Conservation (phyloP, 2,797 vertebrate species). For the Sebastes minor region DNA sequence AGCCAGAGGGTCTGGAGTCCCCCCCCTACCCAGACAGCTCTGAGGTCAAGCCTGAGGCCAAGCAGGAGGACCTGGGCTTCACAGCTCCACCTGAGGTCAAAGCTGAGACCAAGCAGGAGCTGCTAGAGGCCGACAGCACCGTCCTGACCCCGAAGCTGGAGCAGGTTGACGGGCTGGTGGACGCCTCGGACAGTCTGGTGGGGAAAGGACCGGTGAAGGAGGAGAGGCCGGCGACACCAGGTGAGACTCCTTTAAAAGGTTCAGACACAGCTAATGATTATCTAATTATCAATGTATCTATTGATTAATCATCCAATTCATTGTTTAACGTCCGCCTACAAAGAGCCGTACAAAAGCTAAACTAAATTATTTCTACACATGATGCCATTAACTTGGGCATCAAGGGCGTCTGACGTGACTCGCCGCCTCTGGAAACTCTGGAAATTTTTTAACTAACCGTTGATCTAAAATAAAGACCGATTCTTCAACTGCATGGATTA, state of each 20-base stretch:
- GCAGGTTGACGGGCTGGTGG: conserved; percentile 67
- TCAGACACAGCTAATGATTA: not conserved
- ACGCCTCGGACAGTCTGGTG: conserved; percentile 50
- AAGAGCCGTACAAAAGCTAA: too few relatives aligned
- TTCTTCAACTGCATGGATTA: too few relatives aligned
- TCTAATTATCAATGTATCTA: not conserved
- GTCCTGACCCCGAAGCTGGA: conserved; percentile 79
- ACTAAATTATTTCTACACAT: too few relatives aligned
- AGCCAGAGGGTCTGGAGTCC: conserved; percentile 55
- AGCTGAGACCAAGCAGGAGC: conserved; percentile 67
- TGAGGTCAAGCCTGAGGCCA: conserved; percentile 57
- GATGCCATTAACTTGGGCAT: too few relatives aligned
- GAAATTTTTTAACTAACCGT: too few relatives aligned
- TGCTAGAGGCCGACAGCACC: conserved; percentile 80
- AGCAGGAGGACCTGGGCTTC: conserved; percentile 45
- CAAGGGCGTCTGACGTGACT: too few relatives aligned
- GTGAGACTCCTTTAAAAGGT: conserved; percentile 42
- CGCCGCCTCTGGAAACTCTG: too few relatives aligned
- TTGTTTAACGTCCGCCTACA: not conserved
- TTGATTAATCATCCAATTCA: not conserved
- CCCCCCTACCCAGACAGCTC: conserved; percentile 58
- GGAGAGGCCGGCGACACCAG: conserved; percentile 73
- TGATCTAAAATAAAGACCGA: too few relatives aligned
- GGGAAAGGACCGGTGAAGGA: conserved; percentile 79
- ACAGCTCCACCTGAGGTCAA: conserved; percentile 29